Evolutionary conservation across 2,113 vertebrate genomes (phyloP).

Genomic region (Corythaeola cristata): DNA sequence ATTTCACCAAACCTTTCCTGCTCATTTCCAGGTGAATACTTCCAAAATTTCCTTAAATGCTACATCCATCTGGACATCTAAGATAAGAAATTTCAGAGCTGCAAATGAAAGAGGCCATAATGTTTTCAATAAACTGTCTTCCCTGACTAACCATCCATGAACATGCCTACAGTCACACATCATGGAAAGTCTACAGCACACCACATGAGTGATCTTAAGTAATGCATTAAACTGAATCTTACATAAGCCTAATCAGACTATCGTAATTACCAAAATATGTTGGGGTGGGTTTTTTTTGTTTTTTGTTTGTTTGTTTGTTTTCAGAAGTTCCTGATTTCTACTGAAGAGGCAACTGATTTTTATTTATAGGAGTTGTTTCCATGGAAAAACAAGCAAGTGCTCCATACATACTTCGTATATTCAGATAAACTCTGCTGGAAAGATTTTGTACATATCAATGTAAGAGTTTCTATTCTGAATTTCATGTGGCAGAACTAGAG

Average conservation of each 20-base stretch:
- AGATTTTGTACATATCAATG: background rate
- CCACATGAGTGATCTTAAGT: background rate
- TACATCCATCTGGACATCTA: background rate
- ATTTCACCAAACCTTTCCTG: background rate
- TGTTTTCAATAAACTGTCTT: background rate
- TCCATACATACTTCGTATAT: fast-evolving
- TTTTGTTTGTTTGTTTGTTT: background rate
- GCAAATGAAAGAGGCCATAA: background rate
- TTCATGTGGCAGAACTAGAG: background rate
- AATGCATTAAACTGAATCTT: background rate
- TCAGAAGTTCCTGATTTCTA: background rate
- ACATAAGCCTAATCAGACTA: background rate
- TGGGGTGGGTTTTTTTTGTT: too few species aligned
- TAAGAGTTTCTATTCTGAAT: background rate
- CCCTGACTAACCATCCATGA: background rate
- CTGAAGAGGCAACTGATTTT: background rate
- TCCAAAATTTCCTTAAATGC: background rate
- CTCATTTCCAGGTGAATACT: background rate
- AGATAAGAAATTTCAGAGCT: background rate
- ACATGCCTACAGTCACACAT: background rate
- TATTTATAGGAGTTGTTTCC: background rate
- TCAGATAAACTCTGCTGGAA: background rate
- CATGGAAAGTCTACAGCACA: background rate
- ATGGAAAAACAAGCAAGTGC: background rate
- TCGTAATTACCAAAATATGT: background rate